phyloP scores from a whole-genome alignment of 2,888 invertebrate species.

The Auanema freiburgensis region DNA sequence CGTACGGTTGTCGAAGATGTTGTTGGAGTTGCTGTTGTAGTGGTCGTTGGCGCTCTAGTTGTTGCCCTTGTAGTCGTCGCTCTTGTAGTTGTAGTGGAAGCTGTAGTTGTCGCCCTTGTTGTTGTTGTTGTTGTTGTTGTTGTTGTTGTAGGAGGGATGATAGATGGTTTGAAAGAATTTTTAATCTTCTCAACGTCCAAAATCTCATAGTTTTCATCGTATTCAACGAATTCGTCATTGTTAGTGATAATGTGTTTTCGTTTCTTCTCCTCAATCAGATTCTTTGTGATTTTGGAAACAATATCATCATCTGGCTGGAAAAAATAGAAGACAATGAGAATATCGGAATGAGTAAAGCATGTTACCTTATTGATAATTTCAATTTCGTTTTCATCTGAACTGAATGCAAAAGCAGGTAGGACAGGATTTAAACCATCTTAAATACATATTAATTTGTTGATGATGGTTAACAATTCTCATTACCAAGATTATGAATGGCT shows the following conservation, averaged over 20 bases:
- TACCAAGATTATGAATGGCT: no score
- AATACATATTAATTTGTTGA: no score
- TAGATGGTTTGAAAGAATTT: not conserved
- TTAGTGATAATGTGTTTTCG: not conserved
- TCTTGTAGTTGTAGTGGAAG: not conserved
- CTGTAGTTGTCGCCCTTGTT: conserved; percentile 8
- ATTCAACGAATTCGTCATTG: conserved; percentile 13
- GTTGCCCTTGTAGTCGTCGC: not conserved
- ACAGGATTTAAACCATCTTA: conserved; percentile 1
- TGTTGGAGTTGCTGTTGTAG: not conserved
- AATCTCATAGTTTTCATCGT: not conserved
- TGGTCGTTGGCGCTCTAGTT: not conserved
- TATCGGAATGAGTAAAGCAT: no score
- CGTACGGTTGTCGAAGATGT: conserved; percentile 3
- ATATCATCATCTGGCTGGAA: not conserved
- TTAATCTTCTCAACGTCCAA: no score
- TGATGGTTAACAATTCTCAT: no score
- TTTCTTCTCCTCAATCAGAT: not conserved
- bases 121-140: not conserved
- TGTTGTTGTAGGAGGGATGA: not conserved
- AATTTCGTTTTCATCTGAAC: conserved; percentile 12
- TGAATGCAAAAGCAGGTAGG: conserved; percentile 17
- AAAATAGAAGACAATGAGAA: no score
- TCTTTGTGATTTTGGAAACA: conserved; percentile 10
- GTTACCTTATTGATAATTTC: no score